A percentile compares a stretch with the other conserved stretches of the same genome.
These are phyloP conservation scores for Archegozetes longisetosus DNA, from an alignment of 1,140 invertebrate species.

Conservation along the genomic window DNA sequence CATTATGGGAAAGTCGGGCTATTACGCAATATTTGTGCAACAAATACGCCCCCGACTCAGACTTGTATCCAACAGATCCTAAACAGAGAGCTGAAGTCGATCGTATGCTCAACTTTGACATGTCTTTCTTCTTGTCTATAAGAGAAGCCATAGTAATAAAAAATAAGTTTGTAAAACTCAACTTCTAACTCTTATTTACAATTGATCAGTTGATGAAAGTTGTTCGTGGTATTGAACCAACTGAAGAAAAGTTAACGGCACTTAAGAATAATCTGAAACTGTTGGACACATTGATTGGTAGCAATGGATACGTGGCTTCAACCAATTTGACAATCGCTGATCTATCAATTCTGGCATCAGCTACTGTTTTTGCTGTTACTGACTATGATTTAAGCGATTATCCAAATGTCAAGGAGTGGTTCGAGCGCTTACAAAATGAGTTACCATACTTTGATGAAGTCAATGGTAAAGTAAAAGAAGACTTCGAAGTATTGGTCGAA, in stretches of 20 bases:
- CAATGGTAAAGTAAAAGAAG: too few relatives aligned
- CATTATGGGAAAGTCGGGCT: conserved; percentile 38
- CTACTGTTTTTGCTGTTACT: conserved; percentile 30
- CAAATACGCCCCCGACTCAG: conserved; percentile 22
- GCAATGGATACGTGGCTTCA: conserved; percentile 21
- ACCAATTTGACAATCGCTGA: conserved; percentile 27
- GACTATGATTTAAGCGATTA: conserved; percentile 37
- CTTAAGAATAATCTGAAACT: conserved; percentile 20
- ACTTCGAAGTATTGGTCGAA: background rate
- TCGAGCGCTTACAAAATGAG: conserved; percentile 43
- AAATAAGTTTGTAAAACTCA: too few relatives aligned
- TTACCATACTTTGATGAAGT: conserved; percentile 50
- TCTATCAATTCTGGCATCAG: conserved; percentile 23
- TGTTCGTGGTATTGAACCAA: background rate
- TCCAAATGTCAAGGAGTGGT: conserved; percentile 45
- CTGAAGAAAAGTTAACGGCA: conserved; percentile 14
- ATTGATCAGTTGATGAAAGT: background rate
- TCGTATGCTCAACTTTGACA: conserved; percentile 24
- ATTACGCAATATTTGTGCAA: conserved; percentile 26
- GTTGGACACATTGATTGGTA: conserved; percentile 21
- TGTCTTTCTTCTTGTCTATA: background rate
- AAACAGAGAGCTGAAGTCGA: conserved; percentile 25
- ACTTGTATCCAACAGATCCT: conserved; percentile 25
- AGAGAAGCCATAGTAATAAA: background rate
- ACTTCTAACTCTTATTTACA: too few relatives aligned